phyloP scores from a whole-genome alignment of 2,113 vertebrate genomes.

The Melozone crissalis region DNA sequence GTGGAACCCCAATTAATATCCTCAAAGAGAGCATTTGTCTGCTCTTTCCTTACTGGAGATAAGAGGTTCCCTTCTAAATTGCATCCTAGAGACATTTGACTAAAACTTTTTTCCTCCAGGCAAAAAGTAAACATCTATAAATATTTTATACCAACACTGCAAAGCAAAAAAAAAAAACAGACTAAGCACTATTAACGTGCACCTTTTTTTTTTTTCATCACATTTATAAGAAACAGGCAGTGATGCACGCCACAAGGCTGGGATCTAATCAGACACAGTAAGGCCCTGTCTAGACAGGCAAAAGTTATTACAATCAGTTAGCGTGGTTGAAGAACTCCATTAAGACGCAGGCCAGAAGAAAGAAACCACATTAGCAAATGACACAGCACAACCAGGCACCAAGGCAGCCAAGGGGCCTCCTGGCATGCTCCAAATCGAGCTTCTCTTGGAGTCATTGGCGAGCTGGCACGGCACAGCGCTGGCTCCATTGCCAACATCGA shows the following conservation, averaged over 20 bases:
- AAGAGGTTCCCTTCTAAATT: constrained; percentile 12
- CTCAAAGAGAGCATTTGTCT: constrained; percentile 16
- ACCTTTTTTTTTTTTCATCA: background rate
- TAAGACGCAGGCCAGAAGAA: constrained; percentile 34
- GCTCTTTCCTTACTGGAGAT: background rate
- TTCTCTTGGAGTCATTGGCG: fast-evolving
- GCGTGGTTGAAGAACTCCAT: constrained; percentile 45
- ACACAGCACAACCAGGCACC: background rate
- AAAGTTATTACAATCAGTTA: constrained; percentile 59
- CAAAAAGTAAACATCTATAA: constrained; percentile 53
- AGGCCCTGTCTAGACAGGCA: constrained; percentile 68
- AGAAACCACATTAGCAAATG: background rate
- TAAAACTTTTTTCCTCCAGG: constrained; percentile 17
- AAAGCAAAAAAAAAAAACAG: background rate
- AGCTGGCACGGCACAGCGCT: fast-evolving
- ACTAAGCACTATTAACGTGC: constrained; percentile 1
- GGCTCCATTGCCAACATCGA: fast-evolving
- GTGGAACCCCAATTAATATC: background rate
- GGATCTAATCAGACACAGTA: constrained; percentile 58
- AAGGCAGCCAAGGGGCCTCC: background rate
- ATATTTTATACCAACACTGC: constrained; percentile 41
- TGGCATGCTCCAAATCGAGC: background rate
- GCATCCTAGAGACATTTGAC: constrained; percentile 22
- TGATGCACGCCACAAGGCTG: constrained; percentile 13
- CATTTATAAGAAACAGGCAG: constrained; percentile 55